Percentiles rank a stretch among this genome's conserved stretches.
These are phyloP conservation scores for Zaprionus taronus DNA, from an alignment of 1,140 invertebrate genomes.

Conservation along the genomic window DNA sequence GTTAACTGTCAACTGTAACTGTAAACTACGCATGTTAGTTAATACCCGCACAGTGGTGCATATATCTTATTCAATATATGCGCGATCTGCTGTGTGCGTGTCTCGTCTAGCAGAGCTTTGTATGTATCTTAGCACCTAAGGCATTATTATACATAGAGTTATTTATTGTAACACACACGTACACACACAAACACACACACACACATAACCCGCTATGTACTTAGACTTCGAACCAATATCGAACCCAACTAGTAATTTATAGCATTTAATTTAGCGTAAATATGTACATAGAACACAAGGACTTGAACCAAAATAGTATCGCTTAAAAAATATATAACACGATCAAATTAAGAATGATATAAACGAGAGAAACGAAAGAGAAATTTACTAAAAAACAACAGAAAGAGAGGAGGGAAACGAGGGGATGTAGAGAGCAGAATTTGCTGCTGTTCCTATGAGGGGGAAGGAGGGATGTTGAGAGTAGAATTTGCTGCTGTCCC, in stretches of 20 bases:
- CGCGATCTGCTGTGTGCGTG: constrained; percentile 56
- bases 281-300: constrained; percentile 81
- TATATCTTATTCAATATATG: constrained; percentile 25
- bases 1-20: constrained; percentile 21
- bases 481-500: not conserved
- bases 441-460: not conserved
- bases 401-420: not conserved
- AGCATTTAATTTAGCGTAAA: constrained; percentile 79
- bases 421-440: not conserved
- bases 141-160: constrained; percentile 70
- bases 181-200: constrained; percentile 45
- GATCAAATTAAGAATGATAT: constrained; percentile 40
- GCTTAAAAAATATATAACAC: constrained; percentile 54
- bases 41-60: constrained; percentile 25
- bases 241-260: constrained; percentile 77
- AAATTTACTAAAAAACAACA: not conserved
- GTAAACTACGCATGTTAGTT: constrained; percentile 46
- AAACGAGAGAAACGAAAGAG: constrained; percentile 20
- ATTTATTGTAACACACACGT: constrained; percentile 72
- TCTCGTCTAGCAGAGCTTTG: constrained; percentile 68
- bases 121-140: constrained; percentile 76
- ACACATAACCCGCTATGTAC: constrained; percentile 61
- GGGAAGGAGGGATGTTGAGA: not conserved
- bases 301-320: constrained; percentile 83
- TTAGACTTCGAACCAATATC: constrained; percentile 52